Conservation (phyloP, 2,113 vertebrate genomes). For the Grammomys dolichurus region DNA sequence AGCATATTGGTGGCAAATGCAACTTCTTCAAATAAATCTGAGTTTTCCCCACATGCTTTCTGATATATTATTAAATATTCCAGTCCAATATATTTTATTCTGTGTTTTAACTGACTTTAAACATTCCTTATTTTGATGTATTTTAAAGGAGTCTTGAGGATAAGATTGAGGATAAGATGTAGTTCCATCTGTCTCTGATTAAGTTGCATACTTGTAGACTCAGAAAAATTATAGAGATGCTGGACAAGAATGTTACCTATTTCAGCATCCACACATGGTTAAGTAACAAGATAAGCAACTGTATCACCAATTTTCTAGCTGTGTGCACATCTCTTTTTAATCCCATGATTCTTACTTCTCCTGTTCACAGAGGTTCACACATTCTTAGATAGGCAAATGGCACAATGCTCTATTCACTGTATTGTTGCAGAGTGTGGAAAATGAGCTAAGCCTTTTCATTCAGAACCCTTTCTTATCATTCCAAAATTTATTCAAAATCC, state of each 20-base stretch:
- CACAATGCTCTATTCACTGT: not conserved
- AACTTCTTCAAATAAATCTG: not conserved
- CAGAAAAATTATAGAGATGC: not conserved
- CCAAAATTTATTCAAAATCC: not conserved
- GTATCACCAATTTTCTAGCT: not conserved
- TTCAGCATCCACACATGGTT: not conserved
- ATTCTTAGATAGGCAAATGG: not conserved
- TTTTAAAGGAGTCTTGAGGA: not conserved
- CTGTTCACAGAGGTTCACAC: not conserved
- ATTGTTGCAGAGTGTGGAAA: not conserved
- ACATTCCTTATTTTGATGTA: not conserved
- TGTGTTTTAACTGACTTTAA: not conserved
- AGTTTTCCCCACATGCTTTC: not conserved
- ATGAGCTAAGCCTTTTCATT: not conserved
- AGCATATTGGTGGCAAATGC: not conserved
- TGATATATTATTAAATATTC: not conserved
- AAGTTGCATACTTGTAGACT: not conserved
- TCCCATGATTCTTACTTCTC: not conserved
- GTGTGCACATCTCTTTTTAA: not conserved
- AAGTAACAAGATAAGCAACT: not conserved
- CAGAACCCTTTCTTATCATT: not conserved
- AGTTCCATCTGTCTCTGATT: not conserved
- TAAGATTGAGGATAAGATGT: not conserved
- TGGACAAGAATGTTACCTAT: not conserved
- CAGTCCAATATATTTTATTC: not conserved